Percentiles rank a stretch among this genome's conserved stretches.
phyloP scores from a whole-genome alignment of 2,113 vertebrate species.

The Trogon surrucura region DNA sequence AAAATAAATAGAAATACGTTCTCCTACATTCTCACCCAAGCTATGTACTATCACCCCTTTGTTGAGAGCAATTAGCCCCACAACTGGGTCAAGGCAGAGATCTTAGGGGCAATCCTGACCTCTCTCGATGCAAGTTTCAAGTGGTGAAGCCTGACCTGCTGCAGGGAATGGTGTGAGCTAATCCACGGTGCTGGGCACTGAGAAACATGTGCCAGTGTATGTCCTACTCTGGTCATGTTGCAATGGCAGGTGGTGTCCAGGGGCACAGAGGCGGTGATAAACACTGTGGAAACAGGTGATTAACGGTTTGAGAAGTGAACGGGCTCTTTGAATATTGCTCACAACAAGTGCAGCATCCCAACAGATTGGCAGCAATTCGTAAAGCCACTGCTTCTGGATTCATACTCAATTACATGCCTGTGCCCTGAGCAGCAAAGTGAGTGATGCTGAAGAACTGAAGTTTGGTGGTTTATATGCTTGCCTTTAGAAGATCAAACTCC shows the following conservation, averaged over 20 bases:
- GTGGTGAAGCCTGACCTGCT: not conserved
- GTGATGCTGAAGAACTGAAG: not conserved
- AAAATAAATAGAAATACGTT: not conserved
- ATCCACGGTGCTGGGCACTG: not conserved
- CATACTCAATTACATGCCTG: not conserved
- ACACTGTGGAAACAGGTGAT: not conserved
- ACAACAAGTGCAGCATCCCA: not conserved
- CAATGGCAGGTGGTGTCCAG: not conserved
- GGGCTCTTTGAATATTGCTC: not conserved
- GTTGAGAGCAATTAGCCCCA: not conserved
- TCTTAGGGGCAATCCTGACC: not conserved
- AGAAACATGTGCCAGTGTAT: accelerated
- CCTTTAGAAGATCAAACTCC: not conserved
- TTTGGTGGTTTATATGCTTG: not conserved
- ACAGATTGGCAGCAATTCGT: not conserved
- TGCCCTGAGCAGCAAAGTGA: not conserved
- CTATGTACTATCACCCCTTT: not conserved
- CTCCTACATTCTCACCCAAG: not conserved
- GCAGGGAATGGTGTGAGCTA: not conserved
- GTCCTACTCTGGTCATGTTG: not conserved
- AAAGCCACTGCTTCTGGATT: not conserved
- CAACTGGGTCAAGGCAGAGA: not conserved
- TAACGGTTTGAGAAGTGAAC: not conserved
- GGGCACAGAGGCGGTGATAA: not conserved
- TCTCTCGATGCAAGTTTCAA: accelerated